phyloP scores from a whole-genome alignment of 2,888 invertebrate species.

The Rosalia funebris region DNA sequence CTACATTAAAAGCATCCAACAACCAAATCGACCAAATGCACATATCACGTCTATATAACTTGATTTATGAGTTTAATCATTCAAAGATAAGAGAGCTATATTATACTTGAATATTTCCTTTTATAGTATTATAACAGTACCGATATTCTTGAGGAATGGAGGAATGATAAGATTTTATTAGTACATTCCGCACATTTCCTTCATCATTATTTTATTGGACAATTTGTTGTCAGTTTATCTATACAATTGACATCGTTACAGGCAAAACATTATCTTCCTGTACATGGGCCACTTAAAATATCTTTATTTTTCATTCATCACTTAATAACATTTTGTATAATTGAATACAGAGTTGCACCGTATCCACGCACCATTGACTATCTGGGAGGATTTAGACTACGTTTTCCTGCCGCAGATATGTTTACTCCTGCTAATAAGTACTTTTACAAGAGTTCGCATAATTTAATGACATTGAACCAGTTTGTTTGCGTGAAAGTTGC shows the following conservation, averaged over 20 bases:
- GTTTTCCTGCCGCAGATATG: constrained; percentile 11
- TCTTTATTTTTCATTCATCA: background rate
- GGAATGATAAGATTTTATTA: no score
- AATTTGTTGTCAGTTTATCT: no score
- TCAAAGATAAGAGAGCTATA: no score
- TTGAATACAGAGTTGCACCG: background rate
- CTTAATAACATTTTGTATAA: background rate
- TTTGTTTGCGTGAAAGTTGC: background rate
- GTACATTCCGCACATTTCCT: no score
- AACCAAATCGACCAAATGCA: no score
- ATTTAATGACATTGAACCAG: background rate
- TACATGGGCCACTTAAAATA: background rate
- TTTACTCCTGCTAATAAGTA: background rate
- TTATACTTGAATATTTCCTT: no score
- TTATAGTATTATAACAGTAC: no score
- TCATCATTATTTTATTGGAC: no score
- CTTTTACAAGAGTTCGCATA: background rate
- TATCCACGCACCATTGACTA: constrained; percentile 13
- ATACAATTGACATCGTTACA: background rate
- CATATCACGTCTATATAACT: no score
- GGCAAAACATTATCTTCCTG: background rate
- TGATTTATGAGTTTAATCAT: no score
- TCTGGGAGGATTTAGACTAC: constrained; percentile 11
- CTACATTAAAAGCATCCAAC: no score
- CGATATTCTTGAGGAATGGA: no score